These are phyloP conservation scores for Adelosebastes latens DNA, from an alignment of 2,797 vertebrate species.

Conservation along the genomic window DNA sequence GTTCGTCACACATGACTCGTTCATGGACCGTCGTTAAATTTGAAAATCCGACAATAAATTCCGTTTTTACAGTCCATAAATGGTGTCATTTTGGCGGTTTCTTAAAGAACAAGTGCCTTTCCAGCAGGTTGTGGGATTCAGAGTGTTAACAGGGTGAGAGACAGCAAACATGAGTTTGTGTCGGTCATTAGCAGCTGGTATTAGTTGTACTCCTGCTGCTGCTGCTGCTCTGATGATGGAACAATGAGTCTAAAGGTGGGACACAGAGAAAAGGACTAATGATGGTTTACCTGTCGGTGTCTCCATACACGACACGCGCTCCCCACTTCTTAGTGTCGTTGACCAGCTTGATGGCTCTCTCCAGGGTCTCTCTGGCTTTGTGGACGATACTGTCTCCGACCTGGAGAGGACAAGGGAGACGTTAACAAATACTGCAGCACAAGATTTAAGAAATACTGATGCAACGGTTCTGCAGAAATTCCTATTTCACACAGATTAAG, in stretches of 20 bases:
- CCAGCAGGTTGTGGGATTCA: too few relatives aligned
- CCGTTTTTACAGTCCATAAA: too few relatives aligned
- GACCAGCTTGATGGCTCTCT: conserved; percentile 95
- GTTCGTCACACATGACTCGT: too few relatives aligned
- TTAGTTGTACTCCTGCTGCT: not conserved
- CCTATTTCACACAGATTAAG: not conserved
- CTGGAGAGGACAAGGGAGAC: conserved; percentile 68
- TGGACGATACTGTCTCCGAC: conserved; percentile 97
- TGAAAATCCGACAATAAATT: too few relatives aligned
- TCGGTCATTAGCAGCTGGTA: not conserved
- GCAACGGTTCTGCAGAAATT: not conserved
- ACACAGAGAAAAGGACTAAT: not conserved
- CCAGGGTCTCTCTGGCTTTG: conserved; percentile 98
- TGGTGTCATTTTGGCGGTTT: too few relatives aligned
- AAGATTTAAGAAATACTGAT: not conserved
- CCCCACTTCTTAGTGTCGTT: conserved; percentile 99
- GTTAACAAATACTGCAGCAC: not conserved
- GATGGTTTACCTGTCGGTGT: conserved; percentile 86
- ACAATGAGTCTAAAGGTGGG: not conserved
- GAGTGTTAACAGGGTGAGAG: not conserved
- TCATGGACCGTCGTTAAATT: too few relatives aligned
- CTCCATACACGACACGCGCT: conserved; percentile 94
- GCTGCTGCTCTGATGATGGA: not conserved
- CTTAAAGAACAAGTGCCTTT: too few relatives aligned
- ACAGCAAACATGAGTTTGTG: too few relatives aligned